Evolutionary conservation across 1,140 invertebrate species (phyloP).

Genomic region (Caligus rogercresseyi): DNA sequence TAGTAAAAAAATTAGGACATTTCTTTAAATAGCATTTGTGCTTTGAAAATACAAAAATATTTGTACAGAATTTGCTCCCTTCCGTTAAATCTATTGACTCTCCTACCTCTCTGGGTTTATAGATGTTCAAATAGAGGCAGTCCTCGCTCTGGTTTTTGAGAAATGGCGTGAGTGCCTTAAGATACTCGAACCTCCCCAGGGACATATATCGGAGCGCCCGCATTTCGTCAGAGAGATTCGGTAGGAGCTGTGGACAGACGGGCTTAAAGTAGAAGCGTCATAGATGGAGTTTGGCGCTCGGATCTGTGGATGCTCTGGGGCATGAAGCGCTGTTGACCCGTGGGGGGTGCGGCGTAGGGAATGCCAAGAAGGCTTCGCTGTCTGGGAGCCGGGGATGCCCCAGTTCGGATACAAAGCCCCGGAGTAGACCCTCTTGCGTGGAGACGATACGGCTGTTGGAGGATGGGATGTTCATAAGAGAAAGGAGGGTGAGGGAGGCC

Average conservation of each 20-base stretch:
- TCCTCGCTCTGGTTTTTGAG: slow-evolving; percentile 84
- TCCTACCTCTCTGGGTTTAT: slow-evolving; percentile 42
- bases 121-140: slow-evolving; percentile 89
- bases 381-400: slow-evolving; percentile 53
- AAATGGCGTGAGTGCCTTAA: slow-evolving; percentile 59
- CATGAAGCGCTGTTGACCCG: slow-evolving; percentile 41
- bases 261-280: slow-evolving; percentile 48
- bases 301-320: slow-evolving; percentile 27
- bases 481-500: no score
- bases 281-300: slow-evolving; percentile 23
- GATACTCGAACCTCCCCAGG: slow-evolving; percentile 63
- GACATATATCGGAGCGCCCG: slow-evolving; percentile 64
- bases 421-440: slow-evolving; percentile 72
- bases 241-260: slow-evolving; percentile 55
- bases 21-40: no score
- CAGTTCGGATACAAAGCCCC: slow-evolving; percentile 64
- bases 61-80: no score
- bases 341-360: slow-evolving; percentile 44
- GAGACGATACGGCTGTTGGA: slow-evolving; percentile 50
- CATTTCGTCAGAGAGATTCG: slow-evolving; percentile 41
- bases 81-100: no score
- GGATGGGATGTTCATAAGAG: no score
- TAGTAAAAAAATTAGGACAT: no score
- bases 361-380: slow-evolving; percentile 49
- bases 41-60: no score